phyloP scores from a whole-genome alignment of 2,797 vertebrate genomes.

The Pyrocephalus nanus region DNA sequence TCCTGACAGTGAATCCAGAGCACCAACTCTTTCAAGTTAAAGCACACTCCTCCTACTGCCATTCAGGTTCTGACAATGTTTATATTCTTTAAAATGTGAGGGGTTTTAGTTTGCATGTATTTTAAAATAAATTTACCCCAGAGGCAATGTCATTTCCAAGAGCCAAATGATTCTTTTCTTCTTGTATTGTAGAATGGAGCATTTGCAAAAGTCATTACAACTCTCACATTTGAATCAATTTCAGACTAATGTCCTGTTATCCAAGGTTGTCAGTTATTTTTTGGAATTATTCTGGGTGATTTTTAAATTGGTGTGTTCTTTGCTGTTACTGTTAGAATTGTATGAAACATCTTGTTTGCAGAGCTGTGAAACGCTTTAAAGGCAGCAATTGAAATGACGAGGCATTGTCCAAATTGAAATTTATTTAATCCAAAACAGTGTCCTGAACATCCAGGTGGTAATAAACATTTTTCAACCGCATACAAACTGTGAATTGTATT shows the following conservation, averaged over 20 bases:
- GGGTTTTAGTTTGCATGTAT: not conserved
- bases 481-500: constrained; percentile 62
- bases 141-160: not conserved
- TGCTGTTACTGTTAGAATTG: not conserved
- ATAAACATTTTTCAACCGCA: constrained; percentile 49
- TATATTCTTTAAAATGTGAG: not conserved
- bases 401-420: constrained; percentile 51
- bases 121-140: not conserved
- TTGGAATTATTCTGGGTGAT: not conserved
- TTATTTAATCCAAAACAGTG: constrained; percentile 37
- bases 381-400: constrained; percentile 21
- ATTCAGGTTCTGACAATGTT: not conserved
- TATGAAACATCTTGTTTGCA: not conserved
- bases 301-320: not conserved
- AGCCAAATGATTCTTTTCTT: not conserved
- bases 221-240: not conserved
- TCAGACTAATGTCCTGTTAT: not conserved
- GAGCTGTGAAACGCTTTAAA: constrained; percentile 29
- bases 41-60: not conserved
- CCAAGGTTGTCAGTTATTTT: not conserved
- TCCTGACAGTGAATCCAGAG: not conserved
- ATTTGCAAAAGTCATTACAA: not conserved
- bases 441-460: constrained; percentile 26
- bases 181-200: not conserved
- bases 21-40: not conserved